Evolutionary conservation across 2,113 vertebrate species (phyloP), one percentile per base, ranked within the genome.

Genomic region (Crypturellus undulatus): DNA sequence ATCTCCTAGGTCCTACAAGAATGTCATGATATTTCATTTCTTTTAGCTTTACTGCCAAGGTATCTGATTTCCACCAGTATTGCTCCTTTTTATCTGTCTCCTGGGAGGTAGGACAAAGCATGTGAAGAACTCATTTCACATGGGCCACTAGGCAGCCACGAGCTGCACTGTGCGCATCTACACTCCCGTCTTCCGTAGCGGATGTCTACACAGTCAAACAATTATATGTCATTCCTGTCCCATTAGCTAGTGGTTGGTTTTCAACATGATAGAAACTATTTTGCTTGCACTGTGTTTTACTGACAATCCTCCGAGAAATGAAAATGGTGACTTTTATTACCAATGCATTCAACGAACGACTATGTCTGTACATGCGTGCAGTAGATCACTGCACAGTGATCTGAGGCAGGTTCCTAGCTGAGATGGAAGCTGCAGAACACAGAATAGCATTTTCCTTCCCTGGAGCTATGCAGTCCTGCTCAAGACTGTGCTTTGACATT

Each of bases 401-500:
- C 70, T 84, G 77, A 87, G 52, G 45, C 56, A 54, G 54, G 34
- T 95, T 70, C 93, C 76, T 84, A 85, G 68, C 62, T 83, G 81
- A 86, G 76, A 89, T 96, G 67, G 79, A 95, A 95, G 75, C 45
- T 73, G 89, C 92, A 94, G 68, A 82, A 45, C 45, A 34, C 58
- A 68, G 19, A 70, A 34, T 95, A 73, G 58, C 32, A 26, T 92
- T 97, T 69, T 82, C 78, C 51, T 94, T 87, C 82, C 87, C 84
- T 81, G 42, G 65, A 94, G 81, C 75, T 84, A 18, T 76, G 47
- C 58, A 85, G 58, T 79, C 54, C 62, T 88, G 63, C 87, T 79
- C 51, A 88, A 58, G 75, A 95, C 76, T 93, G 90, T 86, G 72
- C 47, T 78, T 84, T 93, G 90, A 89, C 86, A 81, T 94, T 96